Conservation (phyloP, 2,888 invertebrate species). For the Amblyjoppa proteus region DNA sequence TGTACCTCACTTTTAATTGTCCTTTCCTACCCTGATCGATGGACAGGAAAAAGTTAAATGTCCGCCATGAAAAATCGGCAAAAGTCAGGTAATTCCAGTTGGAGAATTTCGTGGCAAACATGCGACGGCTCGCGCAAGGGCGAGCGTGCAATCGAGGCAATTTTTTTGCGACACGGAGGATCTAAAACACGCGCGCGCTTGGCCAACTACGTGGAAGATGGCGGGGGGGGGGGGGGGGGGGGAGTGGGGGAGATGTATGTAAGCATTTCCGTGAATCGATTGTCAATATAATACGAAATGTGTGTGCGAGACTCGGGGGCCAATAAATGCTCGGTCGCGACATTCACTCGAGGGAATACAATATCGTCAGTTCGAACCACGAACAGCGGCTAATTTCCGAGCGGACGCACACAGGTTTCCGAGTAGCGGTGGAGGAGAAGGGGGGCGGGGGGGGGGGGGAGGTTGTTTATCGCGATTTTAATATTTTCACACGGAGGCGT, state of each 20-base stretch:
- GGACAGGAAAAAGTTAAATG: too few species aligned
- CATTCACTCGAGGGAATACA: background rate
- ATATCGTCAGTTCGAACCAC: background rate
- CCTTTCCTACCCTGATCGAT: too few species aligned
- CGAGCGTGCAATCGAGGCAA: background rate
- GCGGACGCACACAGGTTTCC: background rate
- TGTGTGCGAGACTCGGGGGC: background rate
- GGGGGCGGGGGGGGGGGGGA: background rate
- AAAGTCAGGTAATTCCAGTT: too few species aligned
- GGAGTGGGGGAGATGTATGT: background rate
- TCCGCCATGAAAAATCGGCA: too few species aligned
- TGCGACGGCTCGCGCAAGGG: background rate
- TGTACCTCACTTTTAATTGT: too few species aligned
- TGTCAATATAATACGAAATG: constrained; percentile 7
- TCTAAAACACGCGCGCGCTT: background rate
- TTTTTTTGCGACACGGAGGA: background rate
- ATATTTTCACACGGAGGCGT: constrained; percentile 2
- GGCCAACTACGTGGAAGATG: too few species aligned
- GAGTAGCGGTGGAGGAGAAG: background rate
- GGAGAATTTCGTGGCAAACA: too few species aligned
- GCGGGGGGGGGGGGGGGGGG: too few species aligned
- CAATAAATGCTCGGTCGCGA: background rate
- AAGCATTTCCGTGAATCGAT: constrained; percentile 19
- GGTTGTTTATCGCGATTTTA: constrained; percentile 10
- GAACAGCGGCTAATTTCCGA: constrained; percentile 3